Evolutionary conservation across 2,113 vertebrate genomes (phyloP), one percentile per base, ranked within the genome.

Genomic region (Notarius quadriscutis): DNA sequence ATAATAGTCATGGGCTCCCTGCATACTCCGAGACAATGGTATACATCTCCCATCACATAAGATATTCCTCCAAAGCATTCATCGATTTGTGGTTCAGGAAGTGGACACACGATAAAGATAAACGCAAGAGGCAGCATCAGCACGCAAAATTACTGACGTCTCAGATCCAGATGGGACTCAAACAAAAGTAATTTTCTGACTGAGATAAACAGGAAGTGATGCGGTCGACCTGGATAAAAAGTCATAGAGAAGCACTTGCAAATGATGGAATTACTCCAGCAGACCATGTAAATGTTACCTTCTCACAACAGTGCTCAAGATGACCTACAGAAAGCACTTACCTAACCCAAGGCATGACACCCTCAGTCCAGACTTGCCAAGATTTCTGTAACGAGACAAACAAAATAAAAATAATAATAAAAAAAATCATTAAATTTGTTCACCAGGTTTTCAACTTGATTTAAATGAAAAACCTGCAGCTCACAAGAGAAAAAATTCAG

Each of bases 281-380:
- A 3, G 34, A 41, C 20, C 17, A 74, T 2, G 7, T 48, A 51
- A 51, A 51, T 5, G 48, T 51, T 25, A 22, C 18, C 10, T 22
- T 25, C 20, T 75, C 22, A 14, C 22, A 15, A n/a, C 22, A 1
- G 0, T 9, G 48, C 41, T 72, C 72, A 12, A 20, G 41, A 34
- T 10, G 50, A 65, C 10, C 18, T 41, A 25, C 22, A 34, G 30
- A 14, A 57, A 58, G 25, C 67, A 96, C 97, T 97, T 93, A 99
- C 98, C 98, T 91, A 99, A 95, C 90, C 98, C 98, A 69, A 99
- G 97, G 93, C 98, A 99, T 93, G 98, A 99, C 87, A 99, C 98
- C 9, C 98, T 95, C 92, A 99, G 94, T 88, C 98, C 98, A 0
- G 98, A 99, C 93, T 99, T 99, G 78, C 98, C 98, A 27, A 99